Percentiles rank a stretch among this genome's conserved stretches.
phyloP scores from a whole-genome alignment of 2,888 invertebrate species.

The Apotomis turbidana region DNA sequence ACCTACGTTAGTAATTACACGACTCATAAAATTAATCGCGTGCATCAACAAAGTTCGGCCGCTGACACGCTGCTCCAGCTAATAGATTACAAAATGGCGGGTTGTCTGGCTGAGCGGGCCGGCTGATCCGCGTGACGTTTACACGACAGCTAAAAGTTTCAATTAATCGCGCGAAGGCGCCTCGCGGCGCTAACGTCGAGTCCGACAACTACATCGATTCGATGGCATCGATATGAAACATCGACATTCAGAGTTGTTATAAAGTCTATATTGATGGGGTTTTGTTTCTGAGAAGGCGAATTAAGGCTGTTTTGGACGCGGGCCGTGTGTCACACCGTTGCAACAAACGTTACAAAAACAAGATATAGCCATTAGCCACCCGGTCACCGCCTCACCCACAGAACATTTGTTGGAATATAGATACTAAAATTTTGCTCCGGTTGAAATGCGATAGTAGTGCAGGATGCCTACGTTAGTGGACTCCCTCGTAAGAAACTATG shows the following conservation, averaged over 20 bases:
- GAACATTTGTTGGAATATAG: too few species aligned
- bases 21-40: conserved; percentile 7
- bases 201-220: conserved; percentile 25
- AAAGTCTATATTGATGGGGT: conserved; percentile 33
- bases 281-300: conserved; percentile 33
- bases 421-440: too few species aligned
- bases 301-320: conserved; percentile 29
- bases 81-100: conserved; percentile 19
- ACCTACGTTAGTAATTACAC: not conserved
- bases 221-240: conserved; percentile 21
- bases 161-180: conserved; percentile 30
- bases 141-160: conserved; percentile 38
- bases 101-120: not conserved
- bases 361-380: too few species aligned
- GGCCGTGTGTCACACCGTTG: conserved; percentile 35
- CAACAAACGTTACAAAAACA: too few species aligned
- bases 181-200: not conserved
- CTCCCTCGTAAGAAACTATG: too few species aligned
- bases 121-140: conserved; percentile 16
- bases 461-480: too few species aligned
- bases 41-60: conserved; percentile 1
- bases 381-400: too few species aligned
- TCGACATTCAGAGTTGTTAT: conserved; percentile 23
- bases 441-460: too few species aligned
- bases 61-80: conserved; percentile 9